Base-by-base conservation (phyloP, 2,888 invertebrate genomes). In the Strigamia transsilvanica region DNA sequence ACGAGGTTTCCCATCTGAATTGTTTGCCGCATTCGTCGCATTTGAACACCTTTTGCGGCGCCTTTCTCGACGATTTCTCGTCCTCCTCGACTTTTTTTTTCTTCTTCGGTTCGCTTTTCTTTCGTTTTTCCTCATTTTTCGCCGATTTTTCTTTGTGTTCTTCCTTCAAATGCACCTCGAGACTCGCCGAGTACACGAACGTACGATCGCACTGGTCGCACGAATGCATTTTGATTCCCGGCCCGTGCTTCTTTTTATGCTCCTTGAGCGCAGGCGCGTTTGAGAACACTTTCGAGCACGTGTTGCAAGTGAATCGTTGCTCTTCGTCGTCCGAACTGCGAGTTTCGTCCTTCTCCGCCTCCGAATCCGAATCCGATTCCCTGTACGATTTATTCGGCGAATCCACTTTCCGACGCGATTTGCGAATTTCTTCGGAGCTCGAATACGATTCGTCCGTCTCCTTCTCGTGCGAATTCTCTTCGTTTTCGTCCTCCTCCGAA, bases 11-110 rank as follows among this genome's bases (percentile, higher is more conserved):
- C 61, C 61, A 61, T 5, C 18, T 18, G 61, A 61, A 61, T 18
- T 61, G 18, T 21, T 61, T 61, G 21, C 61, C 61, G 61, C 61
- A 61, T 61, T 61, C 61, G 10, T 61, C 61, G 61, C 61, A 61
- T 15, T 9, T 21, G 21, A 18, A 61, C 13, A 13, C 12, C 15
- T 42, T 34, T 34, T 34, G n/a, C 7, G 34, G 3, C 42, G 21
- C 3, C 18, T 21, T 61, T 15, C 21, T 61, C n/a, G n/a, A 1
- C 1, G 21, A 5, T 61, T 61, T 61, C 21, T 12, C 9, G 3
- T 12, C 15, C 3, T 18, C 9, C 10, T 42, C 15, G 13, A 2
- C 42, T 2, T 10, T 15, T 42, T 42, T 42, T 6, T 10, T 42
- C 10, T 61, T 61, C 21, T 61, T 61, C 61, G 6, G 6, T 61